Evolutionary conservation across 1,140 invertebrate species (phyloP), one percentile per base, ranked within the genome.

Genomic region (Nylanderia fulva): DNA sequence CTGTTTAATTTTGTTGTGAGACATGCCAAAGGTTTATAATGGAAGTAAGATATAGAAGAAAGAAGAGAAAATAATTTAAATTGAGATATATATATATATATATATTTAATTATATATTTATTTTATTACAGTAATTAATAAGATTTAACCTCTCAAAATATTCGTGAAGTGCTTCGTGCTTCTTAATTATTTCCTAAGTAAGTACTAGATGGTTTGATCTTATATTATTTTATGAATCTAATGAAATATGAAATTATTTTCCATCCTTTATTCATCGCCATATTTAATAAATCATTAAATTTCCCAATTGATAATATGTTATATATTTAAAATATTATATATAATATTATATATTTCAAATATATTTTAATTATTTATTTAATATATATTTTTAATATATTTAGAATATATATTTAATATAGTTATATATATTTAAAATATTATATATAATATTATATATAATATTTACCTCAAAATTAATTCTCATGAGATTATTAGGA

Each of bases 51-150:
- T n/a, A 24, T n/a, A 42, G 56, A 63, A 42, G 56, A 63, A 42
- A 42, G 36, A 63, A 29, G 6, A 76, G 58, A 63, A 63, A 61
- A 76, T 72, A 63, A 29, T 29, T 45, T 45, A 27, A 45, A 61
- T 75, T 61, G n/a, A n/a, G n/a, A n/a, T n/a, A n/a, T n/a, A n/a
- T n/a, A n/a, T n/a, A n/a, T n/a, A n/a, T n/a, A n/a, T 33, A 33
- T 33, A 33, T 33, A 33, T 33, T n/a, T n/a, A n/a, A 33, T 33
- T 33, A 33, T 29, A 63, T 4, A 18, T 75, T 60, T 75, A 39
- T 18, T 61, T 3, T 60, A 72, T 72, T 52, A 21, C 5, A 39
- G 11, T 72, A 72, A 72, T 36, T 72, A 39, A 18, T 5, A 4
- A 27, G 0, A 60, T 60, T 42, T 75, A 18, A 18, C 18, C 27